These are phyloP conservation scores for Synanthedon vespiformis DNA, from an alignment of 2,888 invertebrate species.

Conservation along the genomic window DNA sequence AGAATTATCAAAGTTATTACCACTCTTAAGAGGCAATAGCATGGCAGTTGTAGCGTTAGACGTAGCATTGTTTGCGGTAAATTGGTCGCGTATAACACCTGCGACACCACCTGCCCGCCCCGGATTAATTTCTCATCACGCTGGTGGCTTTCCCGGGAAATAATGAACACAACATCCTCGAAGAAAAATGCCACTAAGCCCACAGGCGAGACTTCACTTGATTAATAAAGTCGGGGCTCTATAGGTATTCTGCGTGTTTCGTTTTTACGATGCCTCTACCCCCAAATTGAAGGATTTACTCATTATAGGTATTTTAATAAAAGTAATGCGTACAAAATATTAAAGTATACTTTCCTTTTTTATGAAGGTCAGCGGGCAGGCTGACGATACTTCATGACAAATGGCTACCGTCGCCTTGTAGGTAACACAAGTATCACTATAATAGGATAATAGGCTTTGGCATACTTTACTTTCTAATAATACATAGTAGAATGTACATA, in stretches of 20 bases:
- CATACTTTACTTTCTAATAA: too few relatives aligned
- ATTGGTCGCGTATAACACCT: conserved; percentile 48
- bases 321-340: neutral
- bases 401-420: too few relatives aligned
- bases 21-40: neutral
- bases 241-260: conserved; percentile 16
- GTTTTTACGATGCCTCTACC: conserved; percentile 27
- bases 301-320: neutral
- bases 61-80: conserved; percentile 22
- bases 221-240: conserved; percentile 50
- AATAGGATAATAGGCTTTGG: too few relatives aligned
- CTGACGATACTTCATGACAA: too few relatives aligned
- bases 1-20: too few relatives aligned
- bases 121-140: conserved; percentile 69
- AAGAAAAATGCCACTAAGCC: conserved; percentile 58
- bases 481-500: too few relatives aligned
- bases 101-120: conserved; percentile 44
- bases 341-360: too few relatives aligned
- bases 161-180: conserved; percentile 56
- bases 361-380: too few relatives aligned
- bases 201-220: conserved; percentile 42
- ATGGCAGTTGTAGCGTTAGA: conserved; percentile 1
- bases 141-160: conserved; percentile 35
- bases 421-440: too few relatives aligned
- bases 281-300: conserved; percentile 18